Evolutionary conservation across 1,140 invertebrate species (phyloP), one percentile per base, ranked within the genome.

Genomic region (Drosophila quadrilineata): DNA sequence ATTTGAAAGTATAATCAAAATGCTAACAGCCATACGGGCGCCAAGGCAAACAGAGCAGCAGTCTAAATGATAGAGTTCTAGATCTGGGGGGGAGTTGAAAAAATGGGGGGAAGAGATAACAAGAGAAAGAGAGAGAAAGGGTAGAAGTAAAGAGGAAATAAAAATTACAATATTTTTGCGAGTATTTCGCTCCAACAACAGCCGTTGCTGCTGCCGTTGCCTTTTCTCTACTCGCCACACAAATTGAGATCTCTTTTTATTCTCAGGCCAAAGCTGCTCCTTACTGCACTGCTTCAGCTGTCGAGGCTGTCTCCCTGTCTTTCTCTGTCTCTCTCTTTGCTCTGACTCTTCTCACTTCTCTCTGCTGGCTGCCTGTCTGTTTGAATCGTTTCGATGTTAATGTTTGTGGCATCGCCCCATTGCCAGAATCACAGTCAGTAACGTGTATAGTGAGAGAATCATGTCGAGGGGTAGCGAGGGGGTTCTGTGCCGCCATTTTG

Each of bases 1-100:
- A 84, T 84, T 84, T 84, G 71, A 84, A 84, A 84, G 77, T 84
- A 77, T 84, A 84, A 84, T 84, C 73, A 75, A 84, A 74, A 84
- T 73, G 56, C 54, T 65, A 73, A 72, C 72, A 66, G 31, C 48
- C 48, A 21, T 40, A 40, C 38, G 29, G 36, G 8, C 19, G 45
- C 9, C 36, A 9, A 40, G 56, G 10, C n/a, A n/a, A n/a, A n/a
- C n/a, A n/a, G n/a, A n/a, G n/a, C n/a, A n/a, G n/a, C n/a, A n/a
- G n/a, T n/a, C n/a, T n/a, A n/a, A n/a, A n/a, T n/a, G n/a, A n/a
- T n/a, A n/a, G n/a, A n/a, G n/a, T n/a, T n/a, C n/a, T n/a, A n/a
- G n/a, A n/a, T n/a, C n/a, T n/a, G n/a, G n/a, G n/a, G n/a, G n/a
- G n/a, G n/a, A n/a, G n/a, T n/a, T n/a, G n/a, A n/a, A n/a, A n/a